Evolutionary conservation across 1,140 invertebrate species (phyloP), one percentile per base, ranked within the genome.

Genomic region (Hestina assimilis): DNA sequence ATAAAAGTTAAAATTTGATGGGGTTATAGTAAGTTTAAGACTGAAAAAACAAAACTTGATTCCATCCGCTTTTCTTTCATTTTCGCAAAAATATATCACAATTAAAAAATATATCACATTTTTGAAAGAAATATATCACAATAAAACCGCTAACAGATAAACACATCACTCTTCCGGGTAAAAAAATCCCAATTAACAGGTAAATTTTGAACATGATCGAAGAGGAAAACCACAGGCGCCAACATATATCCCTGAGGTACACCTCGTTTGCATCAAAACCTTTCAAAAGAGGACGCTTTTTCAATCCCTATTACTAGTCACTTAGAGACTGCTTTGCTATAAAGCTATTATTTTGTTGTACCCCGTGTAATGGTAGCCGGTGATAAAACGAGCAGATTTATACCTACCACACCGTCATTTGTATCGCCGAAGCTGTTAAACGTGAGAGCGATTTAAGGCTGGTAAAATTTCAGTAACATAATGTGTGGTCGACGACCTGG

Each of bases 351-450:
- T 23, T 2, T n/a, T 56, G 53, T 41, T 19, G 35, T 3, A 62
- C 26, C 40, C 63, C 54, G 60, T 57, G 58, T 54, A 55, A 54
- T 40, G 66, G 65, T 58, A 58, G 60, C 57, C 59, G 33, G 76
- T 80, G 77, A 78, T 77, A 77, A 78, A 80, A 67, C 59, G 65
- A 31, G 40, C 59, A 74, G 75, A 80, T 80, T 80, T 80, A 80
- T 80, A 61, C 51, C 52, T 47, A 28, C 56, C 67, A 62, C 61
- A 63, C 40, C 53, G 57, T 58, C 70, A 77, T 80, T 80, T 74
- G 65, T 79, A 70, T 69, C 42, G 45, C 47, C 54, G 64, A 42
- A 66, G 65, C 69, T 68, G 73, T 74, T 74, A 74, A 75, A 69
- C 65, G 70, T 66, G 59, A 53, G 55, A 63, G 58, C 69, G 64